A percentile compares a stretch with the other conserved stretches of the same genome.
Conservation (phyloP, 1,140 invertebrate species). For the Habropoda laboriosa region DNA sequence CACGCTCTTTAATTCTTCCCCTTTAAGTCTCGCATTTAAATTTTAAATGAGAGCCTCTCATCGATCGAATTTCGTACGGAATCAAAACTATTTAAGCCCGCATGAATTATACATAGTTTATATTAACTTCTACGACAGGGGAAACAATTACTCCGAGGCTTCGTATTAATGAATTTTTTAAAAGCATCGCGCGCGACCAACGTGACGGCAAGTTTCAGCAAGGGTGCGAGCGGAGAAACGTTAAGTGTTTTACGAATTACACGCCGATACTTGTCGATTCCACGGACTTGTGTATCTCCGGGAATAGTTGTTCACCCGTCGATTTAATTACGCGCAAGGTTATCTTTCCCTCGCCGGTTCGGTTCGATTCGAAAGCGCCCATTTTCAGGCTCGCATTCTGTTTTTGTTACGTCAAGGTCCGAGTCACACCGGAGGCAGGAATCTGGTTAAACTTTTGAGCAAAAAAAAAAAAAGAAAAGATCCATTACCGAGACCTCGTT, state of each 20-base stretch:
- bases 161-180: conserved; percentile 51
- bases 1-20: conserved; percentile 40
- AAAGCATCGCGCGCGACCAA: too few species aligned
- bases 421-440: background rate
- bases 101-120: conserved; percentile 71
- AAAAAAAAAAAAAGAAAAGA: conserved; percentile 7
- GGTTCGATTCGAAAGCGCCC: background rate
- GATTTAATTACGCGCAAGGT: background rate
- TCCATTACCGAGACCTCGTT: conserved; percentile 36
- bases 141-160: conserved; percentile 48
- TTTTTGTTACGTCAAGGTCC: conserved; percentile 15
- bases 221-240: background rate
- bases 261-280: background rate
- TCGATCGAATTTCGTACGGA: conserved; percentile 64
- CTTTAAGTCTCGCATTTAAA: conserved; percentile 70
- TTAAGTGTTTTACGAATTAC: background rate
- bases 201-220: background rate
- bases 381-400: background rate
- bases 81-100: conserved; percentile 72
- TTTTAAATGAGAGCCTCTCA: conserved; percentile 68
- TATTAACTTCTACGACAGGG: conserved; percentile 46
- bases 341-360: background rate
- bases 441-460: conserved; percentile 37
- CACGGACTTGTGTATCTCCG: too few species aligned
- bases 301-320: too few species aligned